Evolutionary conservation across 2,113 vertebrate species (phyloP).

Genomic region (Zosterops pallidus): DNA sequence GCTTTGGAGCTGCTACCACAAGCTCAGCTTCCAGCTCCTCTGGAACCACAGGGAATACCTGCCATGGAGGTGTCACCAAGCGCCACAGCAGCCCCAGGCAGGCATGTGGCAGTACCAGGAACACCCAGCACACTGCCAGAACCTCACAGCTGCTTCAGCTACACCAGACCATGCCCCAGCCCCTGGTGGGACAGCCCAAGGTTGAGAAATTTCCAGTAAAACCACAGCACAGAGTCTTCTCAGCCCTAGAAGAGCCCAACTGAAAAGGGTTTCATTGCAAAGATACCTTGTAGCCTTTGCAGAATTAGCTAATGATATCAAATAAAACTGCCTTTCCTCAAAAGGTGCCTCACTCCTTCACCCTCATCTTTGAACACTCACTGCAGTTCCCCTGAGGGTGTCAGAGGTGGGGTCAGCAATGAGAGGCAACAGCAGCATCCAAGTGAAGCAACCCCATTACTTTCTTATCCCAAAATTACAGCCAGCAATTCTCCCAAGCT

Average conservation of each 20-base stretch:
- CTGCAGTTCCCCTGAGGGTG: too few species aligned
- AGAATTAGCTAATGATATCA: not conserved
- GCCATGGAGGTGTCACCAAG: not conserved
- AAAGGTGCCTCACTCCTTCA: not conserved
- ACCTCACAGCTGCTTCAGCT: not conserved
- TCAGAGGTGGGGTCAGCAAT: not conserved
- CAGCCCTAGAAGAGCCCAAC: too few species aligned
- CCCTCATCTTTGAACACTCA: not conserved
- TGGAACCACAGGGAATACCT: too few species aligned
- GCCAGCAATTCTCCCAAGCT: not conserved
- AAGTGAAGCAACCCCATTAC: fast-evolving
- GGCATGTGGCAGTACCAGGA: fast-evolving
- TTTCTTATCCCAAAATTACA: not conserved
- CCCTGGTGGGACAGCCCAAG: not conserved
- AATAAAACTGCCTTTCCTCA: not conserved
- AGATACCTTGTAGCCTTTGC: fast-evolving
- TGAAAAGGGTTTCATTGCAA: not conserved
- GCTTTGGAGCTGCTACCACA: not conserved
- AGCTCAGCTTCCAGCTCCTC: not conserved
- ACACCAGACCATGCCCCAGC: not conserved
- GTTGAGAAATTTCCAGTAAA: not conserved
- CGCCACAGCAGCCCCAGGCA: not conserved
- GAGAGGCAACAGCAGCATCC: not conserved
- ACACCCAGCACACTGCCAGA: not conserved
- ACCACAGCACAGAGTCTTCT: not conserved